phyloP scores from a whole-genome alignment of 2,113 vertebrate species.

The Sturnus vulgaris region DNA sequence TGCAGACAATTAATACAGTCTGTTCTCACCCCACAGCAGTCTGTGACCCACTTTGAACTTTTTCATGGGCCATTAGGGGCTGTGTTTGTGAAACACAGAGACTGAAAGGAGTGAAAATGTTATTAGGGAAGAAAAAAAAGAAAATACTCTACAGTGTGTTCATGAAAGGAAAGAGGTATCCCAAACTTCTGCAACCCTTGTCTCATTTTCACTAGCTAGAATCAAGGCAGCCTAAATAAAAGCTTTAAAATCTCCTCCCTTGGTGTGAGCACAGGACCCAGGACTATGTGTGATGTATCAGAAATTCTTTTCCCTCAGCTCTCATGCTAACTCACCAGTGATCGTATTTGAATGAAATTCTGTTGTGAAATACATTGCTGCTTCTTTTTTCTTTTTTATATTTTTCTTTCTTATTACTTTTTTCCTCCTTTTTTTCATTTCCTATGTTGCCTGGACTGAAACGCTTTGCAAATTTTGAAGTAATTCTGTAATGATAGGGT shows the following conservation, averaged over 20 bases:
- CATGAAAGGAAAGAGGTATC: neutral
- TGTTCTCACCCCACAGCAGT: constrained; percentile 47
- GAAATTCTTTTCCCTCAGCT: neutral
- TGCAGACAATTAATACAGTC: constrained; percentile 53
- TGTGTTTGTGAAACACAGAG: neutral
- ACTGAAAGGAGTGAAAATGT: neutral
- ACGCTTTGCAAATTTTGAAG: neutral
- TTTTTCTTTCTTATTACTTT: too few species aligned
- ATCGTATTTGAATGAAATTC: neutral
- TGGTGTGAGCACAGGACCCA: neutral
- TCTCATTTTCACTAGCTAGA: neutral
- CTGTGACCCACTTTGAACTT: constrained; percentile 44
- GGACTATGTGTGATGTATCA: neutral
- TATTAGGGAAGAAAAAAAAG: neutral
- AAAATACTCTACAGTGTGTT: neutral
- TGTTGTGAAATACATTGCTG: neutral
- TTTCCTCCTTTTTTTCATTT: too few species aligned
- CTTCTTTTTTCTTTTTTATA: rapidly evolving
- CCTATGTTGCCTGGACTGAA: neutral
- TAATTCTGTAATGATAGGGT: neutral
- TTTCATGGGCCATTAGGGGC: neutral
- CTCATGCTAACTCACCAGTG: neutral
- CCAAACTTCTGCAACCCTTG: neutral
- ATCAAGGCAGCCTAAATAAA: neutral
- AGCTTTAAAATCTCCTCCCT: neutral